phyloP scores from a whole-genome alignment of 2,797 vertebrate genomes.

The Prionace glauca region DNA sequence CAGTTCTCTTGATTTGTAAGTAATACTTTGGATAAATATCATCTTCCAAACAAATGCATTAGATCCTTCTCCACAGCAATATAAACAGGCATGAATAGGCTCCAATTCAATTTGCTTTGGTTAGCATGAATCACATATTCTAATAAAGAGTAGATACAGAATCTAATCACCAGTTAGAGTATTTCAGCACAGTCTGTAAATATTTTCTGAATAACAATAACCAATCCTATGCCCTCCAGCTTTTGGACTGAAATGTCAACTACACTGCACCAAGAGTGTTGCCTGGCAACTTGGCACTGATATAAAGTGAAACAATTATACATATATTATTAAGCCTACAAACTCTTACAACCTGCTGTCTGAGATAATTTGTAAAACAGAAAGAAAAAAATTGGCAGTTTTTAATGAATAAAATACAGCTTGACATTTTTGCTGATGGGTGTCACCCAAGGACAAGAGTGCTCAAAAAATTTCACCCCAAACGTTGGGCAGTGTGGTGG shows the following conservation, averaged over 20 bases:
- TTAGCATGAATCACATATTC: background rate
- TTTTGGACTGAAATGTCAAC: background rate
- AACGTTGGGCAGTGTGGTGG: no score
- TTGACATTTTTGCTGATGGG: background rate
- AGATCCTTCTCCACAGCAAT: background rate
- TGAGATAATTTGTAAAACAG: background rate
- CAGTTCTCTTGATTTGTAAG: background rate
- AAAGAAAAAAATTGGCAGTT: background rate
- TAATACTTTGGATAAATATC: background rate
- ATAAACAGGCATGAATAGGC: background rate
- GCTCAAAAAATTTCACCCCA: background rate
- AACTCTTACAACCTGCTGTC: background rate
- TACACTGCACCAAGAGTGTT: background rate
- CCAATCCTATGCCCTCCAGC: no score
- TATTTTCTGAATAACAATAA: slow-evolving; percentile 1
- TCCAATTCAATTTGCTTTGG: background rate
- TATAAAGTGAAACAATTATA: background rate
- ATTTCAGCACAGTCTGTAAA: background rate
- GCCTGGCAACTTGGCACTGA: background rate
- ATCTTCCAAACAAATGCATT: background rate
- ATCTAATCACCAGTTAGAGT: background rate
- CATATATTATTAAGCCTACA: background rate
- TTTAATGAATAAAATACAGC: background rate
- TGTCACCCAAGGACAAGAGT: background rate
- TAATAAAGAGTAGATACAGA: background rate